These are phyloP conservation scores for Coregonus suidteri DNA, from an alignment of 2,797 vertebrate genomes.

Conservation along the genomic window DNA sequence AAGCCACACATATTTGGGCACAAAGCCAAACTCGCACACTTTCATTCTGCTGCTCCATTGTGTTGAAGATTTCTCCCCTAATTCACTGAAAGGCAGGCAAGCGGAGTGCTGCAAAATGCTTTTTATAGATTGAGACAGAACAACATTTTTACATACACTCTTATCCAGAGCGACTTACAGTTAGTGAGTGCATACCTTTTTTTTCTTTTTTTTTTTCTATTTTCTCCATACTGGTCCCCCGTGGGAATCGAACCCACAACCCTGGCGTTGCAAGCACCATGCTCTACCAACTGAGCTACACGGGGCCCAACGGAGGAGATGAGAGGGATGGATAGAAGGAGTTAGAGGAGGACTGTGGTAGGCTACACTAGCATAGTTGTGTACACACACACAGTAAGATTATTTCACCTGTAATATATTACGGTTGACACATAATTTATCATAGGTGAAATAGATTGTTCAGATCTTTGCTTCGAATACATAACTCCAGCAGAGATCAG, in stretches of 20 bases:
- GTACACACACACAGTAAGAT: not conserved
- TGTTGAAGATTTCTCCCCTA: slow-evolving; percentile 3
- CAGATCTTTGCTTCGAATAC: not conserved
- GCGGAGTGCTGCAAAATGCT: not conserved
- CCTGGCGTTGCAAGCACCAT: no score
- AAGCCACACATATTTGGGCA: slow-evolving; percentile 20
- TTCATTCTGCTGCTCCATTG: slow-evolving; percentile 8
- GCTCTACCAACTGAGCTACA: no score
- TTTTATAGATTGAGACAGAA: slow-evolving; percentile 1
- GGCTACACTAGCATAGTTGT: not conserved
- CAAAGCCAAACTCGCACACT: slow-evolving; percentile 16
- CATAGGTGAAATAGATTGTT: not conserved
- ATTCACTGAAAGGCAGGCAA: not conserved
- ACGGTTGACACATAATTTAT: not conserved
- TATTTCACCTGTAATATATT: not conserved
- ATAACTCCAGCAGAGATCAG: not conserved
- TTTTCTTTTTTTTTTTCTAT: no score
- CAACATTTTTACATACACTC: no score
- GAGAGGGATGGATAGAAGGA: not conserved
- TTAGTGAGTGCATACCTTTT: no score
- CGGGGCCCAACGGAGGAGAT: no score
- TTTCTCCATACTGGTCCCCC: no score
- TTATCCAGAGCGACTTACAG: no score
- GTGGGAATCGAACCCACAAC: no score
- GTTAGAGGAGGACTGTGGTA: not conserved